Base-by-base conservation (phyloP, 2,888 invertebrate species). In the Microchrysa polita region DNA sequence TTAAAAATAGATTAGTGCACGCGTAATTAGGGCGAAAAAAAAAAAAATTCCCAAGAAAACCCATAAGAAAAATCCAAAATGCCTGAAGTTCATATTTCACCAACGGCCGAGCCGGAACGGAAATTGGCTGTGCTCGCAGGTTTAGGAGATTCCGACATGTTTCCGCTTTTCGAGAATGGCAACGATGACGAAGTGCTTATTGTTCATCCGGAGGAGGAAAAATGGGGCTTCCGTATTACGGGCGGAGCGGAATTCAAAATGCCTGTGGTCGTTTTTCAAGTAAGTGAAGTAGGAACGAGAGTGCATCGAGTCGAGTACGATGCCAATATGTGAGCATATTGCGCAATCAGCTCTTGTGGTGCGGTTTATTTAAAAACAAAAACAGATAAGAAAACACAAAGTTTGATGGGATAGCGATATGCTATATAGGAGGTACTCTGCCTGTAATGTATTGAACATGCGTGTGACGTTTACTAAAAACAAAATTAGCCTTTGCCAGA, bases 201-300 rank as follows among this genome's bases (percentile, higher is more conserved):
- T 42, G 78, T 80, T 42, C 65, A 65, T n/a, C 82, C 83, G 77
- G 83, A 84, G 74, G 84, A 84, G 74, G 78, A 80, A n/a, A 81
- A 81, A 74, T 85, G 85, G 84, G 86, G 86, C 23, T 86, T 86
- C 76, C 81, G 85, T 72, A 82, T 86, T 76, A 86, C 86, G 61
- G 86, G 86, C 48, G 86, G 86, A 44, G 82, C 83, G 34, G 84
- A 85, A 71, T 86, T 86, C 78, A 84, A 83, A 72, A 86, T 86
- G 85, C 85, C 85, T 53, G 77, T 86, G 69, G 86, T 85, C 40
- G 84, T 86, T 44, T 86, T 86, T 79, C 85, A 86, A 82, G 86
- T 86, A 78, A 80, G 72, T 72, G n/a, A n/a, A 52, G 34, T 34
- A 14, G n/a, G n/a, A n/a, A n/a, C n/a, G n/a, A n/a, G 18, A 53